Evolutionary conservation across 2,888 invertebrate species (phyloP).

Genomic region (Aquatica leii): DNA sequence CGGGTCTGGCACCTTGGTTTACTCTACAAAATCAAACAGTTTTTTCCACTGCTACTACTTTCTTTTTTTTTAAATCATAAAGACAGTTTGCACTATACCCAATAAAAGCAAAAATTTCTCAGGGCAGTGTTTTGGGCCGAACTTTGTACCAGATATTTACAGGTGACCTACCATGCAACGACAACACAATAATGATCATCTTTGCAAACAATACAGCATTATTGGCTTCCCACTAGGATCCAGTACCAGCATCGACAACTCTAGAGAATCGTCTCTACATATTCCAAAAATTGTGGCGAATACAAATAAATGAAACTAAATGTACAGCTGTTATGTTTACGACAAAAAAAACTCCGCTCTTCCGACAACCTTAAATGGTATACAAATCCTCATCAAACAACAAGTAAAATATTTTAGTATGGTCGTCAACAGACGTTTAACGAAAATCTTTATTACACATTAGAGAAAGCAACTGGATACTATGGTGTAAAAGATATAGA

Average conservation of each 20-base stretch:
- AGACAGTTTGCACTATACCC: not conserved
- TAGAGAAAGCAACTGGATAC: too few species aligned
- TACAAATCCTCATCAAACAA: not conserved
- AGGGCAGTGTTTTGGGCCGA: not conserved
- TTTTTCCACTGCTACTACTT: not conserved
- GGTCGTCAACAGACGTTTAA: not conserved
- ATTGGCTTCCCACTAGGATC: constrained; percentile 3
- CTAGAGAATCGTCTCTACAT: constrained; percentile 2
- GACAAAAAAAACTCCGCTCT: not conserved
- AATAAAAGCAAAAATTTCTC: too few species aligned
- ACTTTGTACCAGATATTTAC: too few species aligned
- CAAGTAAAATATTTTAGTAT: not conserved
- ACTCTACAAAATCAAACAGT: too few species aligned
- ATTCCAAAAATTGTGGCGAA: constrained; percentile 2
- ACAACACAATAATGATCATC: too few species aligned
- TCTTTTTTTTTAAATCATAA: not conserved
- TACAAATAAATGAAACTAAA: not conserved
- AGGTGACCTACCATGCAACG: too few species aligned
- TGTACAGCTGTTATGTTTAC: not conserved
- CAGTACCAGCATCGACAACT: too few species aligned
- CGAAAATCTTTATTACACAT: too few species aligned
- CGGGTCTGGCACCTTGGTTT: not conserved
- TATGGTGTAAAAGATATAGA: constrained; percentile 4
- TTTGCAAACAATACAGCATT: constrained; percentile 5
- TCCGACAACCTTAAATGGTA: not conserved